Percentiles rank a stretch among this genome's conserved stretches.
Conservation (phyloP, 2,888 invertebrate genomes). For the Myathropa florea region DNA sequence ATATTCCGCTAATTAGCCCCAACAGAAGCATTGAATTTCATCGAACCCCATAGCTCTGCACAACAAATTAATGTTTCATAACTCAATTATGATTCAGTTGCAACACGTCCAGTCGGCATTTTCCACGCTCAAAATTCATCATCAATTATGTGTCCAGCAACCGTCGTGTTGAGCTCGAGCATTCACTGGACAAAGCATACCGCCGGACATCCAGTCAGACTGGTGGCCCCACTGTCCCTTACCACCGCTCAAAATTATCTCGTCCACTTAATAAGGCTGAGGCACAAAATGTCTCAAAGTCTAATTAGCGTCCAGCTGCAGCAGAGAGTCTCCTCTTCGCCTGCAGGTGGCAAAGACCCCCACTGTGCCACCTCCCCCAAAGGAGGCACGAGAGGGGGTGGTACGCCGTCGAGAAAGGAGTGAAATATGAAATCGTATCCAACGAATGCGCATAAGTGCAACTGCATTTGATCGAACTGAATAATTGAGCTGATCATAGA, state of each 20-base stretch:
- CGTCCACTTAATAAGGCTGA: slow-evolving; percentile 62
- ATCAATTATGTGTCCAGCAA: slow-evolving; percentile 41
- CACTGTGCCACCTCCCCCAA: neutral
- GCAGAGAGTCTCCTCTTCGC: slow-evolving; percentile 17
- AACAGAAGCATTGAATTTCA: slow-evolving; percentile 42
- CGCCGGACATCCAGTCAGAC: slow-evolving; percentile 68
- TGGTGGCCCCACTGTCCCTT: slow-evolving; percentile 16
- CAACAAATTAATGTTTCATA: slow-evolving; percentile 61
- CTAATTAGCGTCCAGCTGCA: slow-evolving; percentile 63
- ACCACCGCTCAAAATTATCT: slow-evolving; percentile 41
- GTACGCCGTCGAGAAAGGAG: slow-evolving; percentile 19
- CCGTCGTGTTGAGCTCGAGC: neutral
- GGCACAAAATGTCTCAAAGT: slow-evolving; percentile 42
- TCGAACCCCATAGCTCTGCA: no score
- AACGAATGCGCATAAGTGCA: slow-evolving; percentile 63
- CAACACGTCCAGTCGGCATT: slow-evolving; percentile 59
- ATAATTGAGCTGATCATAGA: slow-evolving; percentile 69
- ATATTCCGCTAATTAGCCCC: slow-evolving; percentile 20
- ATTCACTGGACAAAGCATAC: slow-evolving; percentile 46
- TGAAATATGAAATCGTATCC: slow-evolving; percentile 45
- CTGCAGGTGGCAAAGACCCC: neutral
- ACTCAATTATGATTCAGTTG: slow-evolving; percentile 64
- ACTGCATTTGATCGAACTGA: slow-evolving; percentile 62
- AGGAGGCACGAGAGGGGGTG: neutral
- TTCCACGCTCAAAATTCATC: slow-evolving; percentile 65